These are phyloP conservation scores for Conopomorpha cramerella DNA, from an alignment of 1,140 invertebrate genomes.

Conservation along the genomic window DNA sequence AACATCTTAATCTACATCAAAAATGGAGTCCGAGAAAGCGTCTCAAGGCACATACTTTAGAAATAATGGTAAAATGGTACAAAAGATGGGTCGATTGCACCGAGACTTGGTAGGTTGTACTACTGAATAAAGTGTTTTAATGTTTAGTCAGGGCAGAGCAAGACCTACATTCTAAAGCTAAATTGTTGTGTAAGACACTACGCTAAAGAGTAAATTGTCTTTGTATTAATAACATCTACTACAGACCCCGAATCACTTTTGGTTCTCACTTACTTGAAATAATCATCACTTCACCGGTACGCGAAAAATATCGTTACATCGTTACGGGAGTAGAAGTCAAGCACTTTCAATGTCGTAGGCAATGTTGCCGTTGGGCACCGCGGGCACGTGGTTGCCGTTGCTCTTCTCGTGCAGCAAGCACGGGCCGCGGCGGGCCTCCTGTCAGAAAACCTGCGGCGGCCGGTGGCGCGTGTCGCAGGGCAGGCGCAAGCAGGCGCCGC, in stretches of 20 bases:
- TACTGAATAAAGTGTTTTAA: no score
- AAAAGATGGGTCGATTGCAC: conserved; percentile 14
- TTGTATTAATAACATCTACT: no score
- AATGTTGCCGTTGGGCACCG: conserved; percentile 28
- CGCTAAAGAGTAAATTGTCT: no score
- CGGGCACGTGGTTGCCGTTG: conserved; percentile 35
- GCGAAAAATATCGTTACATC: no score
- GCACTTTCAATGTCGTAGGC: conserved; percentile 18
- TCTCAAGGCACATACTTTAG: conserved; percentile 60
- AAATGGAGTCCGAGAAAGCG: conserved; percentile 47
- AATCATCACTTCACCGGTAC: no score
- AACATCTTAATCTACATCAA: conserved; percentile 41
- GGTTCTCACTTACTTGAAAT: no score
- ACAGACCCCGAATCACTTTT: no score
- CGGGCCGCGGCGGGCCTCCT: conserved; percentile 17
- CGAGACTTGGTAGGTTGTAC: no score
- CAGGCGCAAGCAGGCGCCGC: conserved; percentile 26
- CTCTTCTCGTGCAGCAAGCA: conserved; percentile 37
- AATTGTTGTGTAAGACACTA: no score
- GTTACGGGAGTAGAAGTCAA: no score
- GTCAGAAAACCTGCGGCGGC: conserved; percentile 33
- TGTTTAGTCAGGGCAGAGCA: conserved; percentile 18
- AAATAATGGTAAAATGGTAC: conserved; percentile 44
- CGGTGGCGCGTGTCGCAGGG: conserved; percentile 24
- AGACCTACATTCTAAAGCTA: no score